Evolutionary conservation across 1,140 invertebrate genomes (phyloP).

Genomic region (Spodoptera litura): DNA sequence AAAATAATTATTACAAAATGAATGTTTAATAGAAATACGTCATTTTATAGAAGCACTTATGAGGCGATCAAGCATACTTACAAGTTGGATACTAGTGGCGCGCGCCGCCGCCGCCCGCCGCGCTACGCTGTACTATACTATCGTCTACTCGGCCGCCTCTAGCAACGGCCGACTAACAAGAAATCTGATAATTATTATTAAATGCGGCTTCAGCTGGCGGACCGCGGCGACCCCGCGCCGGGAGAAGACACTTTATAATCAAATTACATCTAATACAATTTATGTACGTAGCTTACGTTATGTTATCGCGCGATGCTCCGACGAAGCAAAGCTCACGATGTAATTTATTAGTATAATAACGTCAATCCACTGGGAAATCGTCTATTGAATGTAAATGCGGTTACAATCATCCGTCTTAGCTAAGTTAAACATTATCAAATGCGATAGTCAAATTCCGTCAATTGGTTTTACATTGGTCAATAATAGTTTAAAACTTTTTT

Average conservation of each 20-base stretch:
- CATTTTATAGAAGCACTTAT: conserved; percentile 79
- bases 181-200: conserved; percentile 68
- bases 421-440: conserved; percentile 63
- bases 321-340: conserved; percentile 62
- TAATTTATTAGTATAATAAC: conserved; percentile 59
- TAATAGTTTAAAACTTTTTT: conserved; percentile 64
- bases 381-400: conserved; percentile 76
- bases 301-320: conserved; percentile 50
- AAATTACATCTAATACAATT: conserved; percentile 74
- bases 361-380: conserved; percentile 64
- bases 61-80: conserved; percentile 83
- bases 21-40: conserved; percentile 67
- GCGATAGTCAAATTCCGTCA: conserved; percentile 64
- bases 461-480: conserved; percentile 74
- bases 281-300: conserved; percentile 72
- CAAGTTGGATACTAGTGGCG: conserved; percentile 61
- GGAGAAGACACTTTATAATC: conserved; percentile 74
- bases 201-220: conserved; percentile 59
- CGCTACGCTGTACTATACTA: conserved; percentile 46
- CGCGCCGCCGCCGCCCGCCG: conserved; percentile 58
- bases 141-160: conserved; percentile 57
- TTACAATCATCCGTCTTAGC: conserved; percentile 64
- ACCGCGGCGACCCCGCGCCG: conserved; percentile 61
- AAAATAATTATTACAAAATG: conserved; percentile 70
- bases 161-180: conserved; percentile 68